Conservation (phyloP, 2,797 vertebrate species). For the Chiloscyllium punctatum region DNA sequence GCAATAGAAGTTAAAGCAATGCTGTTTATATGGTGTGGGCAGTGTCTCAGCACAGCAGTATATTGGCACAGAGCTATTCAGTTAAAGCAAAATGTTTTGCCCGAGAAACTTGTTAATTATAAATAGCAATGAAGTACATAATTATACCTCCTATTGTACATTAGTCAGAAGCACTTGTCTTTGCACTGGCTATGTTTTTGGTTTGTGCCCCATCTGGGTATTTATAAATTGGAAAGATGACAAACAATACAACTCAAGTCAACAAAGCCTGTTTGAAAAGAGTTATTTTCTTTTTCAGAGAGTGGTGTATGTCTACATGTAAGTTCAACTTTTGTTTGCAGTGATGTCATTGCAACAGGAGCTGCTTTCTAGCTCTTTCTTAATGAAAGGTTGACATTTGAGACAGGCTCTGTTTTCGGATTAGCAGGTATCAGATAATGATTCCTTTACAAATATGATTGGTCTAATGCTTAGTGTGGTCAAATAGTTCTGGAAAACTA, state of each 20-base stretch:
- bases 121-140: background rate
- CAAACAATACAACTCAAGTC: background rate
- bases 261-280: background rate
- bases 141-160: background rate
- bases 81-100: background rate
- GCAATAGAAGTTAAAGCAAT: too few species aligned
- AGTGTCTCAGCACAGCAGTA: background rate
- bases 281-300: background rate
- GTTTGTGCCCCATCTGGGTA: background rate
- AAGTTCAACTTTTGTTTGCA: background rate
- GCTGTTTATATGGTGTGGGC: background rate
- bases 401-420: background rate
- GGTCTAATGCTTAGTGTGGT: background rate
- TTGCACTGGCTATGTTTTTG: background rate
- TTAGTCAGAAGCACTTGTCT: background rate
- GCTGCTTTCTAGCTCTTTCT: background rate
- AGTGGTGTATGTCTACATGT: background rate
- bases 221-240: background rate
- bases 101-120: background rate
- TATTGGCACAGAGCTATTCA: background rate
- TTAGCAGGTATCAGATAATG: background rate
- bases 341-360: background rate
- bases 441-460: background rate
- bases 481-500: background rate
- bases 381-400: background rate